A percentile compares a stretch with the other conserved stretches of the same genome.
These are phyloP conservation scores for Morus bassanus DNA, from an alignment of 2,797 vertebrate species.

Conservation along the genomic window DNA sequence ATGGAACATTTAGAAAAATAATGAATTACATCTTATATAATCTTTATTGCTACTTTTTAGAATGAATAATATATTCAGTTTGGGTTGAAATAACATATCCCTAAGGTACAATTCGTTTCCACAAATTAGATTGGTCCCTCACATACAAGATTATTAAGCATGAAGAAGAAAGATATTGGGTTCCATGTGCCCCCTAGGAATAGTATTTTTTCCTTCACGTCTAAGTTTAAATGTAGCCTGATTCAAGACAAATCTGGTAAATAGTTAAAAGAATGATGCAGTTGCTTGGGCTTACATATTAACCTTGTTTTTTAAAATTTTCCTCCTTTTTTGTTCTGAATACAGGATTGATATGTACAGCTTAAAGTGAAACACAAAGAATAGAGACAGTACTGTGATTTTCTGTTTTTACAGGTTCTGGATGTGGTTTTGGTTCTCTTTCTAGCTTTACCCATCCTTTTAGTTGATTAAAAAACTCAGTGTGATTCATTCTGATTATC, in stretches of 20 bases:
- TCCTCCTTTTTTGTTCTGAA: neutral
- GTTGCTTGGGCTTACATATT: neutral
- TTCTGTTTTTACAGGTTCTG: neutral
- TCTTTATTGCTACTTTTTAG: conserved; percentile 76
- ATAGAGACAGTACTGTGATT: neutral
- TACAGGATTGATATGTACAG: neutral
- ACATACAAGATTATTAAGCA: conserved; percentile 75
- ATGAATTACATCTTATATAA: conserved; percentile 77
- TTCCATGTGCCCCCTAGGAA: conserved; percentile 55
- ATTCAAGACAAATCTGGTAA: neutral
- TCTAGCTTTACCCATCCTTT: neutral
- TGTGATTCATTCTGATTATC: neutral
- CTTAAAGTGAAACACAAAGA: neutral
- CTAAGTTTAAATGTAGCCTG: conserved; percentile 29
- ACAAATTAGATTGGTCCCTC: conserved; percentile 76
- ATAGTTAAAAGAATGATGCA: neutral
- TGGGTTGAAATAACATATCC: conserved; percentile 74
- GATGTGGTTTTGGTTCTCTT: neutral
- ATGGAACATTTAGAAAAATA: conserved; percentile 76
- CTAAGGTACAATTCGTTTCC: conserved; percentile 71
- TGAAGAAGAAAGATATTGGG: conserved; percentile 71
- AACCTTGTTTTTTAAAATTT: neutral
- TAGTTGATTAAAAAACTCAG: neutral
- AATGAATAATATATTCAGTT: conserved; percentile 75
- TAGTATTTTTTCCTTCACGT: neutral